phyloP scores from a whole-genome alignment of 2,113 vertebrate genomes.

The Apteryx owenii region DNA sequence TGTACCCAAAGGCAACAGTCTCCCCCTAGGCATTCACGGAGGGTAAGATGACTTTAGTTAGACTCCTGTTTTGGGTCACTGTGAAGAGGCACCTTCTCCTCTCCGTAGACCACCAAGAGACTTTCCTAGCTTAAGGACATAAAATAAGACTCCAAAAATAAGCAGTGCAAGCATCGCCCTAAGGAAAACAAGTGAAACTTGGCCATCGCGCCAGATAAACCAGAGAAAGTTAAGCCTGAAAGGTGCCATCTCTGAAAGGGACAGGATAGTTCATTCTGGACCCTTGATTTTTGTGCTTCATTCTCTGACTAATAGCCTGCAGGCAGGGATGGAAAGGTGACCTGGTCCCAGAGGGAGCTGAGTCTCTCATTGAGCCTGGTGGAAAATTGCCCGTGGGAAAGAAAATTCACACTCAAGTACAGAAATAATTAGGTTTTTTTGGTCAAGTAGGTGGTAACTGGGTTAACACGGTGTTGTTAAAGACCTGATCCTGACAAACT shows the following conservation, averaged over 20 bases:
- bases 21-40: too few relatives aligned
- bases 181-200: not conserved
- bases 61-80: not conserved
- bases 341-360: not conserved
- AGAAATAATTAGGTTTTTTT: not conserved
- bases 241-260: not conserved
- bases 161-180: too few relatives aligned
- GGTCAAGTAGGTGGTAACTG: not conserved
- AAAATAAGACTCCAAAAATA: too few relatives aligned
- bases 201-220: not conserved
- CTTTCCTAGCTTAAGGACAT: too few relatives aligned
- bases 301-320: not conserved
- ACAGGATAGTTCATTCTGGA: not conserved
- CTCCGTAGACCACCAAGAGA: too few relatives aligned
- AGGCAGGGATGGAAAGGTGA: not conserved
- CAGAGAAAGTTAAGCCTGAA: not conserved
- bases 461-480: not conserved
- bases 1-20: too few relatives aligned
- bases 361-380: not conserved
- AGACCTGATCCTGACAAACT: not conserved
- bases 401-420: not conserved
- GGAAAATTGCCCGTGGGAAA: not conserved
- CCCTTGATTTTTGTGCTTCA: not conserved
- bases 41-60: not conserved
- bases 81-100: too few relatives aligned